Base-by-base conservation (phyloP, 2,888 invertebrate genomes). In the Pterostichus madidus region DNA sequence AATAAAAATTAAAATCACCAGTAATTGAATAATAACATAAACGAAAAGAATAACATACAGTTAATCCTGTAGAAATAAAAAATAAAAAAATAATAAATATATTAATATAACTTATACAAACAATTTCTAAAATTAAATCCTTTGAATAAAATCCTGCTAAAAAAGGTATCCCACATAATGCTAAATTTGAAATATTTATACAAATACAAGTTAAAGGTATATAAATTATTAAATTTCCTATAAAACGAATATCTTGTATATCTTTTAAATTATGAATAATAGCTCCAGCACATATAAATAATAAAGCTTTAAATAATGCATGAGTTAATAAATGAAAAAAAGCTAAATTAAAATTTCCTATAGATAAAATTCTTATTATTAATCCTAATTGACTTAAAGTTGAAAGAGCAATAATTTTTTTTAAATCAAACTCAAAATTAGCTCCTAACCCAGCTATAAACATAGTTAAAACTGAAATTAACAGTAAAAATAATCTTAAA, bases 381-480 rank as follows among this genome's bases (percentile, higher is more conserved):
- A 95, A 91, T 0, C 94, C 94, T 88, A 95, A 91, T 88, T 95
- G 95, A 0, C 94, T 95, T 89, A 95, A 91, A 85, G 94, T 95
- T 0, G 95, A 95, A 87, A 94, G 91, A 87, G 95, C 95, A 94
- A 95, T 94, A 93, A 94, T 94, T 91, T 95, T 95, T 89, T 95
- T 95, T 88, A 94, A n/a, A 91, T 95, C 95, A 92, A 90, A 92
- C 84, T 93, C 93, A 92, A 91, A 93, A 91, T 91, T 92, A 85
- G 93, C 93, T 0, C 92, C 91, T 87, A 93, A 88, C 0, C 93
- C 92, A 1, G 93, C 90, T 86, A 92, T 92, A 92, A 92, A 91
- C 90, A 93, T 93, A 0, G 93, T 93, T 88, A 93, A 89, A 0
- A 91, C 89, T 77, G 91, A 91, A 87, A 93, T 88, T 88, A 93